phyloP scores from a whole-genome alignment of 2,113 vertebrate species.

The Rallus limicola region DNA sequence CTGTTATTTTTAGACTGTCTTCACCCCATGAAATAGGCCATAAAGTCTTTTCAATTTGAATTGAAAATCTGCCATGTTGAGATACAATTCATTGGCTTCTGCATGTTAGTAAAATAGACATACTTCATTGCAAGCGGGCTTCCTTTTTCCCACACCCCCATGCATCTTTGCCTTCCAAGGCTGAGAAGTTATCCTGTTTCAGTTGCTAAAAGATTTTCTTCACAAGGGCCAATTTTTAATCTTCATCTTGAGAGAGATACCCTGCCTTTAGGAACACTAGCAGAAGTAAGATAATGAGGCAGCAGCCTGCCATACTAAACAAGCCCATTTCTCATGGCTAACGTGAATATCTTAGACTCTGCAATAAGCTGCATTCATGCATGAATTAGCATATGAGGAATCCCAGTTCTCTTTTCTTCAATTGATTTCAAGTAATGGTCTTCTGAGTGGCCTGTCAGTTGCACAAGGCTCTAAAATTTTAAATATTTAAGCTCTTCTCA shows the following conservation, averaged over 20 bases:
- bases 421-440: neutral
- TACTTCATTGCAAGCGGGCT: neutral
- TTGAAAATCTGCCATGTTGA: neutral
- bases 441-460: neutral
- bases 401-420: neutral
- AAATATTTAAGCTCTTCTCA: neutral
- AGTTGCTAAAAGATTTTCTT: neutral
- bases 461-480: neutral
- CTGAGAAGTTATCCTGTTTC: neutral
- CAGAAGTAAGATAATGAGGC: neutral
- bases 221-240: neutral
- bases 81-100: neutral
- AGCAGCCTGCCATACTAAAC: neutral
- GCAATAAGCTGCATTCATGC: neutral
- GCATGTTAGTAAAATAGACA: neutral
- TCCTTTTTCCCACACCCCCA: fast-evolving
- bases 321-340: neutral
- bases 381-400: neutral
- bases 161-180: neutral
- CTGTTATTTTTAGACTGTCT: neutral
- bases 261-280: neutral
- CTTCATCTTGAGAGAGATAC: neutral
- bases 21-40: neutral
- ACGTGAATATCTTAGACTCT: neutral
- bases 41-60: neutral